Conservation (phyloP, 2,888 invertebrate species). For the Cecidostiba fungosa region DNA sequence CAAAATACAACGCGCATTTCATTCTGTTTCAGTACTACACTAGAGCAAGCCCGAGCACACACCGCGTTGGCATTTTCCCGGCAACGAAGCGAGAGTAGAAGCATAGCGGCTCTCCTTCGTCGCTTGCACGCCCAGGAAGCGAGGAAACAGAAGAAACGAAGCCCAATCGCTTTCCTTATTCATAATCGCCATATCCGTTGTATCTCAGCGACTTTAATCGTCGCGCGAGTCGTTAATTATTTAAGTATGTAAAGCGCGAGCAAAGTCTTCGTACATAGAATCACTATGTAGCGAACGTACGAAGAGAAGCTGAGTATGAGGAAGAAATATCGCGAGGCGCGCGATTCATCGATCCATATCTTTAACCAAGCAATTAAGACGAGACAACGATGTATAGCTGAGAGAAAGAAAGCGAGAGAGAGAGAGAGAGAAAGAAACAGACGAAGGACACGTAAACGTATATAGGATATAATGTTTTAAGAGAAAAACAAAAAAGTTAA, state of each 20-base stretch:
- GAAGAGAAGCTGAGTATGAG: neutral
- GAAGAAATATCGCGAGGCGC: slow-evolving; percentile 10
- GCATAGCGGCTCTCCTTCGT: neutral
- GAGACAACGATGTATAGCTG: slow-evolving; percentile 78
- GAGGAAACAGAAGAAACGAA: neutral
- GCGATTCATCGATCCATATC: slow-evolving; percentile 77
- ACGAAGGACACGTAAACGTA: neutral
- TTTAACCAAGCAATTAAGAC: slow-evolving; percentile 77
- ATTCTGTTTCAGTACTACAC: slow-evolving; percentile 38
- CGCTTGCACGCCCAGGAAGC: neutral
- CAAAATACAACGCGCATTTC: neutral
- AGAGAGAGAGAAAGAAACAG: neutral
- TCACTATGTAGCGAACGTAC: neutral
- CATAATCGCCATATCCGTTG: slow-evolving; percentile 52
- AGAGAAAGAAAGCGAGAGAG: neutral
- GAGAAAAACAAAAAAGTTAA: slow-evolving; percentile 12
- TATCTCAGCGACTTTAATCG: neutral
- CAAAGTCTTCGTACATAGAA: slow-evolving; percentile 18
- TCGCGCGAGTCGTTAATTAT: neutral
- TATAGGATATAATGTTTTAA: neutral
- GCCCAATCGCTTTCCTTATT: slow-evolving; percentile 21
- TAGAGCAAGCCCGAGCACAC: slow-evolving; percentile 15
- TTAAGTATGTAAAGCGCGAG: slow-evolving; percentile 22
- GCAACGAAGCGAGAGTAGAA: slow-evolving; percentile 18
- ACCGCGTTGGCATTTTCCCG: slow-evolving; percentile 22